phyloP scores from a whole-genome alignment of 2,797 vertebrate species.

The Oreonectes daqikongensis region DNA sequence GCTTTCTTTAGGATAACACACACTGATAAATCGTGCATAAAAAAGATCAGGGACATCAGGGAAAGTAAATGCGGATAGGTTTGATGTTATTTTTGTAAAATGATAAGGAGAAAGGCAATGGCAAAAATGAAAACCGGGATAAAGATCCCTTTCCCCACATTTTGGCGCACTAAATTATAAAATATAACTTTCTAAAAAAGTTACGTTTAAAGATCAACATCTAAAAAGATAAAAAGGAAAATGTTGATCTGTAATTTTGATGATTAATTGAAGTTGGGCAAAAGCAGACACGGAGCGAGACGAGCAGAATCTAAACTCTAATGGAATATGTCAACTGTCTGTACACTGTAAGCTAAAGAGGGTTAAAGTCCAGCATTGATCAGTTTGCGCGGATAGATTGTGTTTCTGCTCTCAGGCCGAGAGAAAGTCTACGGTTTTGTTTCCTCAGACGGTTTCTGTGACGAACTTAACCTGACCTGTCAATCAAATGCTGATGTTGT shows the following conservation, averaged over 20 bases:
- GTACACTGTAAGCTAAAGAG: conserved; percentile 17
- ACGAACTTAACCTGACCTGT: conserved; percentile 19
- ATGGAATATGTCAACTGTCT: background rate
- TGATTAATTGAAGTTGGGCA: background rate
- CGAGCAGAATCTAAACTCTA: conserved; percentile 4
- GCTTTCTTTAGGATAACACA: background rate
- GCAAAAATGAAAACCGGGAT: no score
- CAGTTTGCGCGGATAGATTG: background rate
- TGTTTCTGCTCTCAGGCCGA: background rate
- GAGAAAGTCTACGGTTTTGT: background rate
- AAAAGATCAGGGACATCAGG: background rate
- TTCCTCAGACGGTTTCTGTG: background rate
- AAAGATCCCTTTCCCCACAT: no score
- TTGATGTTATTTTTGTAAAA: background rate
- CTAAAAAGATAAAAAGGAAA: background rate
- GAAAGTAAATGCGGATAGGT: background rate
- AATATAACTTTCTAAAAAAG: background rate
- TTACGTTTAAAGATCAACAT: background rate
- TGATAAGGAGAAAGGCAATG: background rate
- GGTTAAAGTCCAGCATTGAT: conserved; percentile 12
- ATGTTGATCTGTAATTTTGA: background rate
- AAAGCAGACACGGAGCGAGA: background rate
- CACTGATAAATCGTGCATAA: background rate
- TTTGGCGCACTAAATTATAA: background rate
- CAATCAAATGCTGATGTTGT: conserved; percentile 3